Percentiles rank a stretch among this genome's conserved stretches.
Evolutionary conservation across 2,113 vertebrate genomes (phyloP).

Genomic region (Cnemophilus loriae): DNA sequence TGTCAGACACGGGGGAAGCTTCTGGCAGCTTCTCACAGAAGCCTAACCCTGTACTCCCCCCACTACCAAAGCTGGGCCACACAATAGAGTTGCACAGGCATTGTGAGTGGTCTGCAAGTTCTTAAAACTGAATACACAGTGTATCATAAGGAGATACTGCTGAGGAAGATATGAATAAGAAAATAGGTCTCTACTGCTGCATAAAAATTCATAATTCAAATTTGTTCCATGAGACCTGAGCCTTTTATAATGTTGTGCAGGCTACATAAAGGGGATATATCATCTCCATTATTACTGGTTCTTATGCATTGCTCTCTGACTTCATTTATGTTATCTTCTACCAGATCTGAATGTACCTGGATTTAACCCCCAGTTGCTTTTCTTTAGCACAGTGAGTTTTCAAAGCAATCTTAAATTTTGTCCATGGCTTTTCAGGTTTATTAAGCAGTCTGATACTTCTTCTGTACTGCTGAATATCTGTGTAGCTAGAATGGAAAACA

Average conservation of each 20-base stretch:
- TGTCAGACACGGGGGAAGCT: neutral
- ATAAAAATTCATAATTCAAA: constrained; percentile 18
- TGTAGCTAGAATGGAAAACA: neutral
- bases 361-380: neutral
- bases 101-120: neutral
- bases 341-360: neutral
- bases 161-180: neutral
- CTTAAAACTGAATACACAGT: neutral
- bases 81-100: neutral
- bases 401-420: neutral
- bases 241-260: neutral
- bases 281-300: neutral
- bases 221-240: neutral
- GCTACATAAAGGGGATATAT: neutral
- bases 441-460: neutral
- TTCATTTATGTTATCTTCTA: neutral
- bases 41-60: neutral
- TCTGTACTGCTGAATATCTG: neutral
- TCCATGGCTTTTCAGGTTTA: neutral
- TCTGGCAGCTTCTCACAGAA: neutral
- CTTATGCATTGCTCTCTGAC: neutral
- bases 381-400: neutral
- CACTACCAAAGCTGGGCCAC: neutral
- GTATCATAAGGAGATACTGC: neutral
- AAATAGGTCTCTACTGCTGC: neutral